Evolutionary conservation across 2,113 vertebrate species (phyloP).

Genomic region (Falcunculus frontatus): DNA sequence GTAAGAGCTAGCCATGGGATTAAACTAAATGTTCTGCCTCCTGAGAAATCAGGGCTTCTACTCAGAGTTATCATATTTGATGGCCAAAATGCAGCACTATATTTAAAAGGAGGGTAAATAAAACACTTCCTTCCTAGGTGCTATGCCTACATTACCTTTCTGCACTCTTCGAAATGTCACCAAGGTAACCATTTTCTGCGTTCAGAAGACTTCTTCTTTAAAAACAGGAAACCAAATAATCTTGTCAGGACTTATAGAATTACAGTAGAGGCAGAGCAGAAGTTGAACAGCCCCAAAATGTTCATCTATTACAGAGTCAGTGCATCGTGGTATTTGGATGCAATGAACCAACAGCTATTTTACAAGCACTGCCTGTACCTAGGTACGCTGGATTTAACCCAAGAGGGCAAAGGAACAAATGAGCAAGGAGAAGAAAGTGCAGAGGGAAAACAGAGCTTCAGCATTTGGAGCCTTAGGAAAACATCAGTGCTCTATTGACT

Average conservation of each 20-base stretch:
- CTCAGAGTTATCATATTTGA: not conserved
- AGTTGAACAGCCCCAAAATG: not conserved
- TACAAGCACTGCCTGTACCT: not conserved
- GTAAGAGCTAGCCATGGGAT: not conserved
- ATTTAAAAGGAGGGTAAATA: not conserved
- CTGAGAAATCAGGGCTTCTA: not conserved
- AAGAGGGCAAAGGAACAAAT: not conserved
- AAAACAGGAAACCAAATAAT: not conserved
- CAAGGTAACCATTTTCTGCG: not conserved
- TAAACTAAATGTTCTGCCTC: not conserved
- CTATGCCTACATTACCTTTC: not conserved
- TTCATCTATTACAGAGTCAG: not conserved
- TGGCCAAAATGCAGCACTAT: not conserved
- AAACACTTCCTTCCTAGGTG: not conserved
- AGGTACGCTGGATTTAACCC: not conserved
- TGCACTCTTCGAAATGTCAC: not conserved
- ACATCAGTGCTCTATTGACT: not conserved
- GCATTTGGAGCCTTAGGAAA: not conserved
- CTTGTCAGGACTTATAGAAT: not conserved
- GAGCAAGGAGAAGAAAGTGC: not conserved
- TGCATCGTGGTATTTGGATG: not conserved
- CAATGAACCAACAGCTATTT: not conserved
- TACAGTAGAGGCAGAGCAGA: not conserved
- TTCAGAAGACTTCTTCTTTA: not conserved
- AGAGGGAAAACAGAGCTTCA: not conserved